Conservation (phyloP, 2,888 invertebrate genomes). For the Morpho helenor region DNA sequence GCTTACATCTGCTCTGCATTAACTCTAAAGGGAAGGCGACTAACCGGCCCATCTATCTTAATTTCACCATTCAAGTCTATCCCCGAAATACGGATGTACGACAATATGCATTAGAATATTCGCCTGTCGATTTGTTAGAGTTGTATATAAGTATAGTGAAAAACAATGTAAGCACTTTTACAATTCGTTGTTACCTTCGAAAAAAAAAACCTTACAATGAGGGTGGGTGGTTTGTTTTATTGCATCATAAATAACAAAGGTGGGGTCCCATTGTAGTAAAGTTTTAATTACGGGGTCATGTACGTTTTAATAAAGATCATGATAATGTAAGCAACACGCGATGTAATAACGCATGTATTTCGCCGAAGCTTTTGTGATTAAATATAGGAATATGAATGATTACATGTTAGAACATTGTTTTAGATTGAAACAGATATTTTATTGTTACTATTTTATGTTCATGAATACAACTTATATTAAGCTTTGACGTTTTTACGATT, state of each 20-base stretch:
- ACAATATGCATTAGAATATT: too few species aligned
- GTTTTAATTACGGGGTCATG: constrained; percentile 63
- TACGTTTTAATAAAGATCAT: constrained; percentile 47
- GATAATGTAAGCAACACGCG: constrained; percentile 55
- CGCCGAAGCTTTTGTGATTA: constrained; percentile 34
- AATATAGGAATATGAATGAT: neutral
- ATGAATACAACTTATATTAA: too few species aligned
- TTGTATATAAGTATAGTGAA: neutral
- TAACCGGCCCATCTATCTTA: too few species aligned
- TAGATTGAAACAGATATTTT: too few species aligned
- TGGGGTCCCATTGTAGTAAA: constrained; percentile 40
- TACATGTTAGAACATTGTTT: too few species aligned
- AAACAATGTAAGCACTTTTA: constrained; percentile 15
- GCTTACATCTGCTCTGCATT: too few species aligned
- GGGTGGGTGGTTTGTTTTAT: constrained; percentile 9
- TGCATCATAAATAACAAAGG: constrained; percentile 13
- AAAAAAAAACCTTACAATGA: constrained; percentile 13
- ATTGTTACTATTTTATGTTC: too few species aligned
- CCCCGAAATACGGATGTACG: too few species aligned
- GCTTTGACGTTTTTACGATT: too few species aligned
- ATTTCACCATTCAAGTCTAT: too few species aligned
- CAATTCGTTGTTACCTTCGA: constrained; percentile 8
- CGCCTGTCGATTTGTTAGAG: too few species aligned
- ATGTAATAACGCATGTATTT: constrained; percentile 49
- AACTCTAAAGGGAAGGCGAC: too few species aligned